These are phyloP conservation scores for Micrasema minimum DNA, from an alignment of 1,140 invertebrate genomes.

Conservation along the genomic window DNA sequence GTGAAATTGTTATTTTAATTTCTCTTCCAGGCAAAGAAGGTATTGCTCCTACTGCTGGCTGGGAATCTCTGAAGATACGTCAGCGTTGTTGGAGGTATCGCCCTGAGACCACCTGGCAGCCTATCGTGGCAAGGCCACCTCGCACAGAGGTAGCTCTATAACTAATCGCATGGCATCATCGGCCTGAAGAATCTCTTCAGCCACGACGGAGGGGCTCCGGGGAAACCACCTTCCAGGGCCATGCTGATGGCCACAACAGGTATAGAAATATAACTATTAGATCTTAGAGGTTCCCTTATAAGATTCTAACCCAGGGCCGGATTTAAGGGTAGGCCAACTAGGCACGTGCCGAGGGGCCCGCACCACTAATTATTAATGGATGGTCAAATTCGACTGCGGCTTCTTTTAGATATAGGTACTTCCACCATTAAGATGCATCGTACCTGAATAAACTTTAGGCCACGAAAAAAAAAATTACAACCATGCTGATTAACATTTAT, in stretches of 20 bases:
- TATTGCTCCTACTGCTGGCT: conserved; percentile 69
- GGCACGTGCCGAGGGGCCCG: no score
- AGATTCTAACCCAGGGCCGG: no score
- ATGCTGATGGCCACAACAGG: conserved; percentile 72
- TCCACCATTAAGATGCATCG: no score
- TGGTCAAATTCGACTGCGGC: no score
- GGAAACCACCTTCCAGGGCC: conserved; percentile 73
- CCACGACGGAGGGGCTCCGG: conserved; percentile 68
- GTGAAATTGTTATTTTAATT: neutral
- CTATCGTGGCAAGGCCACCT: conserved; percentile 74
- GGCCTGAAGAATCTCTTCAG: conserved; percentile 76
- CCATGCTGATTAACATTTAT: no score
- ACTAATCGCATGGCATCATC: conserved; percentile 76
- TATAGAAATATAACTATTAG: conserved; percentile 51
- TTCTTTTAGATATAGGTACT: no score
- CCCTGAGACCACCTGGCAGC: conserved; percentile 73
- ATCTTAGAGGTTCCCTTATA: no score
- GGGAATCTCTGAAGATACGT: conserved; percentile 73
- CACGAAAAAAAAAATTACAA: no score
- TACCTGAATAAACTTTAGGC: no score
- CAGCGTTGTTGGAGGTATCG: conserved; percentile 69
- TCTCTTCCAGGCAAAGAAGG: conserved; percentile 65
- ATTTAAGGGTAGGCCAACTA: no score
- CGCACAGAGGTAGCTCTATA: conserved; percentile 74
- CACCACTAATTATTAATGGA: no score